A percentile compares a stretch with the other conserved stretches of the same genome.
Evolutionary conservation across 2,888 invertebrate genomes (phyloP).

Genomic region (Penaeus monodon): DNA sequence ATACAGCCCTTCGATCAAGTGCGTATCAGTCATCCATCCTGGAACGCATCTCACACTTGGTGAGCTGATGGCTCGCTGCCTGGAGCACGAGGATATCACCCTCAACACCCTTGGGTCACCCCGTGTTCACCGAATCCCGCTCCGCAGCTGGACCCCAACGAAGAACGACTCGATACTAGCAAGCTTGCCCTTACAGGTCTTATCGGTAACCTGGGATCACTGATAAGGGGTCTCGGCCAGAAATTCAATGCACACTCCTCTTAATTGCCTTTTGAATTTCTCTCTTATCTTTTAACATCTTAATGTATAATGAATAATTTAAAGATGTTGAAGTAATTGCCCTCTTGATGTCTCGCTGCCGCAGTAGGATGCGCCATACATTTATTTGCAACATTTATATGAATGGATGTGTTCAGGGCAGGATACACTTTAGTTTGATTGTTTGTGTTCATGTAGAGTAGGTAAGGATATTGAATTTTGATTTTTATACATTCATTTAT

Average conservation of each 20-base stretch:
- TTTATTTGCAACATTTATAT: too few species aligned
- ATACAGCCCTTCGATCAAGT: slow-evolving; percentile 23
- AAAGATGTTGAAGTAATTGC: too few species aligned
- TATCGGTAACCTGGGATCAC: slow-evolving; percentile 25
- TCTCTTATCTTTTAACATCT: too few species aligned
- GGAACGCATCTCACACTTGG: slow-evolving; percentile 24
- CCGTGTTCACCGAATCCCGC: not conserved
- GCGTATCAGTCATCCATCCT: slow-evolving; percentile 26
- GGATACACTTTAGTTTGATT: too few species aligned
- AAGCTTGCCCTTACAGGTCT: slow-evolving; percentile 24
- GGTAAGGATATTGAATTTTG: not conserved
- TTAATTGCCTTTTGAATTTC: too few species aligned
- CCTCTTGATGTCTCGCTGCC: too few species aligned
- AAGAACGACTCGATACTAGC: slow-evolving; percentile 8
- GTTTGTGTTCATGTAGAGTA: too few species aligned
- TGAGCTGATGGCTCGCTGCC: slow-evolving; percentile 26
- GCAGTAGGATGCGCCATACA: too few species aligned
- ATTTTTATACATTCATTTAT: not conserved
- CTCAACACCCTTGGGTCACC: slow-evolving; percentile 30
- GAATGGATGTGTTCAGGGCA: too few species aligned
- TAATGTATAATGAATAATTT: too few species aligned
- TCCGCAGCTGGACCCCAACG: not conserved
- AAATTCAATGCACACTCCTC: slow-evolving; percentile 18
- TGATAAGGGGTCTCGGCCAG: slow-evolving; percentile 9
- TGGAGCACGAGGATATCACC: slow-evolving; percentile 33